These are phyloP conservation scores for Dendrolimus pini DNA, from an alignment of 2,888 invertebrate genomes.

Conservation along the genomic window DNA sequence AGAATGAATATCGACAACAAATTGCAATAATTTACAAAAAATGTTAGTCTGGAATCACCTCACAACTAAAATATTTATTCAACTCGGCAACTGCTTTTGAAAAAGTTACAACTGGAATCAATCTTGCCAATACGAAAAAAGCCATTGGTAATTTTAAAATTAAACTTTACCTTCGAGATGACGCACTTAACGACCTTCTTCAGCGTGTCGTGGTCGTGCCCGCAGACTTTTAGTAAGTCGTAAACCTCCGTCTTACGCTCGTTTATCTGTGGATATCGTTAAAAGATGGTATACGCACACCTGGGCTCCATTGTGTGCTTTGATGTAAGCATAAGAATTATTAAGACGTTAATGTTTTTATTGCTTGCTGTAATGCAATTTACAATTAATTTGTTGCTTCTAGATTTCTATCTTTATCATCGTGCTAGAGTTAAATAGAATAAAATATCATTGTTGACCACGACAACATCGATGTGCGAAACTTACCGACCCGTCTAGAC, in stretches of 20 bases:
- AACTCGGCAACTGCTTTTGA: too few relatives aligned
- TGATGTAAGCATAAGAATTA: neutral
- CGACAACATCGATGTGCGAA: too few relatives aligned
- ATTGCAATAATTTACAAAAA: too few relatives aligned
- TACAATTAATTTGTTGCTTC: neutral
- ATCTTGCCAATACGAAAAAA: neutral
- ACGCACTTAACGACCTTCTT: conserved; percentile 70
- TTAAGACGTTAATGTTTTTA: neutral
- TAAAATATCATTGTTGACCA: too few relatives aligned
- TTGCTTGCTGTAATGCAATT: neutral
- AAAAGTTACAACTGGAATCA: too few relatives aligned
- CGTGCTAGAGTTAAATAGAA: too few relatives aligned
- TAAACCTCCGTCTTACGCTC: conserved; percentile 53
- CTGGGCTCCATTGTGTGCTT: conserved; percentile 3
- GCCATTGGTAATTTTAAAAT: neutral
- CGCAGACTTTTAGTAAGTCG: conserved; percentile 53
- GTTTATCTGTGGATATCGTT: conserved; percentile 41
- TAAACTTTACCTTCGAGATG: conserved; percentile 55
- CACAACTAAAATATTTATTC: too few relatives aligned
- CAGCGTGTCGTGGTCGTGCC: conserved; percentile 61
- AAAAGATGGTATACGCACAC: neutral
- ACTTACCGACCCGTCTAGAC: too few relatives aligned
- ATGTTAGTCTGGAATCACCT: too few relatives aligned
- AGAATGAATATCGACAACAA: too few relatives aligned
- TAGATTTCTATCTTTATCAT: too few relatives aligned